Evolutionary conservation across 2,113 vertebrate genomes (phyloP), one percentile per base, ranked within the genome.

Genomic region (Siphamia tubifer): DNA sequence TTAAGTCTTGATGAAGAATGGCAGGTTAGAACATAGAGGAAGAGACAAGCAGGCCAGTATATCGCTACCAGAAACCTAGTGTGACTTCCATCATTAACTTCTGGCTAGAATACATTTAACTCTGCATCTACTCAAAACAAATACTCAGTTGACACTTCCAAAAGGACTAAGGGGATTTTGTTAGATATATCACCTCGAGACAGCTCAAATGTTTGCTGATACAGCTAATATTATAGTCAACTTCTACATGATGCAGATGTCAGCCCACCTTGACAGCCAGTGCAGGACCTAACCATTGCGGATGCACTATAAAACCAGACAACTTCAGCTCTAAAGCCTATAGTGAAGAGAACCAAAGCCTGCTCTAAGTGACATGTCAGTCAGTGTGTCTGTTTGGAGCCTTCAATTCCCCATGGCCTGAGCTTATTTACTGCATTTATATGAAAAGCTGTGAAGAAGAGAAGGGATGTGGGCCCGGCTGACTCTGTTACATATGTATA

Each of bases 361-460:
- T 34, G 66, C 57, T 19, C 81, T 91, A 89, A 92, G 85, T 91
- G 90, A 92, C 87, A 91, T 66, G 82, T 87, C 85, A 84, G 81
- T 76, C 74, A 73, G 75, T 78, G 70, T 52, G 83, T 73, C 73
- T 82, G 88, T 89, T 88, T 84, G 86, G 84, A 87, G 89, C 89
- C 83, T 87, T 77, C 79, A 77, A 87, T 82, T 87, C 82, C 83
- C 90, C 74, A 70, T 53, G 77, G 81, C 83, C 58, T 38, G 44
- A 69, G 84, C 87, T 90, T 93, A 93, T 93, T 93, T 92, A 91
- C 89, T 54, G 73, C 87, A 84, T 90, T 90, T 90, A 87, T 85
- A 90, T 83, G 83, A 90, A 89, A 92, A 90, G 78, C 91, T 65
- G 84, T 1, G 65, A 77, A 66, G 76, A 85, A 81, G 60, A 74